Evolutionary conservation across 2,888 invertebrate species (phyloP).

Genomic region (Ditula angustiorana): DNA sequence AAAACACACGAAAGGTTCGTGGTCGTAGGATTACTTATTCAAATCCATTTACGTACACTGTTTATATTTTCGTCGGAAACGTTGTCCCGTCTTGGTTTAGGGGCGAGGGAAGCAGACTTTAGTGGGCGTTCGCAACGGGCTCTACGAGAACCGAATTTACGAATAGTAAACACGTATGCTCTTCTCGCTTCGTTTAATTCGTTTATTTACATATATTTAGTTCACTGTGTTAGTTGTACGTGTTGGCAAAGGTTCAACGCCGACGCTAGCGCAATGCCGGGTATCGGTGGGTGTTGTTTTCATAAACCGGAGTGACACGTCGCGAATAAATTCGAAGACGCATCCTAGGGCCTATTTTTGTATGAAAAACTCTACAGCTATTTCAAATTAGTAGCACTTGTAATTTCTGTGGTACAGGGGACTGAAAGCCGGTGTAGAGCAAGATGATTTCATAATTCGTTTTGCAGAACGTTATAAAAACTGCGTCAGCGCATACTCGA

Average conservation of each 20-base stretch:
- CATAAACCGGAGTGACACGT: conserved; percentile 23
- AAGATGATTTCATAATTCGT: conserved; percentile 21
- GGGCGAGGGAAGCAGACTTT: not conserved
- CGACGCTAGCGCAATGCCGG: conserved; percentile 9
- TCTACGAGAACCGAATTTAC: conserved; percentile 2
- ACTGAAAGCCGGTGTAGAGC: not conserved
- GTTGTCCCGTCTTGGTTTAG: not conserved
- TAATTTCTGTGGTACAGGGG: no score
- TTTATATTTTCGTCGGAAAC: conserved; percentile 11
- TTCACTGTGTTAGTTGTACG: not conserved
- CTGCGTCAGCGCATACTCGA: not conserved
- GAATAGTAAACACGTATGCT: conserved; percentile 7
- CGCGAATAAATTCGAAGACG: not conserved
- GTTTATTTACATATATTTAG: conserved; percentile 12
- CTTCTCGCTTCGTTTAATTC: not conserved
- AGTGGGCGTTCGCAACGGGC: not conserved
- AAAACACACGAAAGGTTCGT: no score
- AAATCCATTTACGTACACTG: conserved; percentile 1
- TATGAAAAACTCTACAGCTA: no score
- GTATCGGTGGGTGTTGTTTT: conserved; percentile 25
- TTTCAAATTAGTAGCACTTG: no score
- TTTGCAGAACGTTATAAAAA: conserved; percentile 11
- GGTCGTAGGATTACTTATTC: conserved; percentile 10
- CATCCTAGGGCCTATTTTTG: no score
- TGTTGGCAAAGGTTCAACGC: conserved; percentile 16